phyloP scores from a whole-genome alignment of 2,113 vertebrate genomes.

The Epinephelus lanceolatus region DNA sequence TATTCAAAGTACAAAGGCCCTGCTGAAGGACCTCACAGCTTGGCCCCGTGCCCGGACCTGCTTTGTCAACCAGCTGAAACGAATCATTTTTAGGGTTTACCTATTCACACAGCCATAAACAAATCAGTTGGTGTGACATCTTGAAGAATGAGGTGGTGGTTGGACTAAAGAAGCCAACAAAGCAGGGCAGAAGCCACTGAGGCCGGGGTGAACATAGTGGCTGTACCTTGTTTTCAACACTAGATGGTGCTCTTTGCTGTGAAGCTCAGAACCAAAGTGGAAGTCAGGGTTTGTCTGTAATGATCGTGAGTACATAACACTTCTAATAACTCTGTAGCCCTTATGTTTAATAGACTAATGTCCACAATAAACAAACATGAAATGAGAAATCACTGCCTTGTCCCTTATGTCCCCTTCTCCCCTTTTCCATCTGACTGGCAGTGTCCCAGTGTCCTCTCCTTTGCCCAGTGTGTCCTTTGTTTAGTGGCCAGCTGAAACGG shows the following conservation, averaged over 20 bases:
- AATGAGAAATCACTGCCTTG: neutral
- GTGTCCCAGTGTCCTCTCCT: constrained; percentile 13
- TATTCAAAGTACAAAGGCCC: constrained; percentile 28
- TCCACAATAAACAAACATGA: neutral
- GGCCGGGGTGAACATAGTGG: neutral
- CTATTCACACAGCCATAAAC: constrained; percentile 30
- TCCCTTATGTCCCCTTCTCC: neutral
- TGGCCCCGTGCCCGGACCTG: constrained; percentile 25
- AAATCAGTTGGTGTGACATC: constrained; percentile 2
- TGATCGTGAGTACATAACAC: neutral
- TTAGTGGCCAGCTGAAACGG: constrained; percentile 34
- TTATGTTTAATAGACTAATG: neutral
- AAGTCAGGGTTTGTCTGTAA: neutral
- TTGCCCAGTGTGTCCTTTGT: constrained; percentile 37
- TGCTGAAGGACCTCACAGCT: constrained; percentile 10
- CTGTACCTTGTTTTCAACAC: constrained; percentile 32
- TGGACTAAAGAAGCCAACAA: neutral
- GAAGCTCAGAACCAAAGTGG: neutral
- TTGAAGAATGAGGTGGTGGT: constrained; percentile 14
- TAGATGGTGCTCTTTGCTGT: constrained; percentile 68
- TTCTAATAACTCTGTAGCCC: neutral
- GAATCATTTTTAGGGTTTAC: constrained; percentile 23
- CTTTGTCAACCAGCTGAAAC: constrained; percentile 23
- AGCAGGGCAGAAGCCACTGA: neutral
- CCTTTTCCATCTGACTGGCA: constrained; percentile 1